Percentiles rank a stretch among this genome's conserved stretches.
Evolutionary conservation across 2,888 invertebrate species (phyloP).

Genomic region (Opisthograptis luteolata): DNA sequence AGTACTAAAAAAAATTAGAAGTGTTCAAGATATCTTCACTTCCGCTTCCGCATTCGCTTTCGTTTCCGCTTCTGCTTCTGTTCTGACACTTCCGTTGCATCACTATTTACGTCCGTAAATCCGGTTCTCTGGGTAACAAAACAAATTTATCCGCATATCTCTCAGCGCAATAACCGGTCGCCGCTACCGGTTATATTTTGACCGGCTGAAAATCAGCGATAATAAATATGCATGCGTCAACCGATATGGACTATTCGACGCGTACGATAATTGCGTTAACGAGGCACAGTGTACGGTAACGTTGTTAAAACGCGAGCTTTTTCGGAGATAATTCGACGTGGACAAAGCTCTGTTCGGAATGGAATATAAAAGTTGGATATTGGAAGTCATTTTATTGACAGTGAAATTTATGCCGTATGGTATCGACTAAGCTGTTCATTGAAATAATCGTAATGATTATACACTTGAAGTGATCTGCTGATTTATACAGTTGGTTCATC

Average conservation of each 20-base stretch:
- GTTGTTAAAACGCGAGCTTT: conserved; percentile 44
- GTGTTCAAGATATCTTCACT: too few species aligned
- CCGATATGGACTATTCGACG: conserved; percentile 49
- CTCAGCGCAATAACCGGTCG: conserved; percentile 26
- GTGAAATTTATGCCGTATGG: not conserved
- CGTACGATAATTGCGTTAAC: conserved; percentile 56
- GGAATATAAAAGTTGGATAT: conserved; percentile 10
- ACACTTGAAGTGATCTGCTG: too few species aligned
- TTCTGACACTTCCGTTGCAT: too few species aligned
- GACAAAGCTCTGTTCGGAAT: not conserved
- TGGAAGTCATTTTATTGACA: not conserved
- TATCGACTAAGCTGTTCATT: too few species aligned
- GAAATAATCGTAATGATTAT: too few species aligned
- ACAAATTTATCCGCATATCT: conserved; percentile 1
- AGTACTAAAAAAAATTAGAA: too few species aligned
- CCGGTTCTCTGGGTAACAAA: not conserved
- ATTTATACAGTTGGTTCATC: too few species aligned
- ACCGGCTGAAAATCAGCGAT: conserved; percentile 44
- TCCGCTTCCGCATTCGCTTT: too few species aligned
- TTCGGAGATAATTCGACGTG: conserved; percentile 22
- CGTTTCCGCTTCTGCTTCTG: too few species aligned
- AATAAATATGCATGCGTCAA: conserved; percentile 60
- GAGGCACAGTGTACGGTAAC: conserved; percentile 42
- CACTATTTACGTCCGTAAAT: not conserved
- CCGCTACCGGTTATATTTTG: conserved; percentile 40